A percentile compares a stretch with the other conserved stretches of the same genome.
These are phyloP conservation scores for Electrona antarctica DNA, from an alignment of 2,113 vertebrate species.

Conservation along the genomic window DNA sequence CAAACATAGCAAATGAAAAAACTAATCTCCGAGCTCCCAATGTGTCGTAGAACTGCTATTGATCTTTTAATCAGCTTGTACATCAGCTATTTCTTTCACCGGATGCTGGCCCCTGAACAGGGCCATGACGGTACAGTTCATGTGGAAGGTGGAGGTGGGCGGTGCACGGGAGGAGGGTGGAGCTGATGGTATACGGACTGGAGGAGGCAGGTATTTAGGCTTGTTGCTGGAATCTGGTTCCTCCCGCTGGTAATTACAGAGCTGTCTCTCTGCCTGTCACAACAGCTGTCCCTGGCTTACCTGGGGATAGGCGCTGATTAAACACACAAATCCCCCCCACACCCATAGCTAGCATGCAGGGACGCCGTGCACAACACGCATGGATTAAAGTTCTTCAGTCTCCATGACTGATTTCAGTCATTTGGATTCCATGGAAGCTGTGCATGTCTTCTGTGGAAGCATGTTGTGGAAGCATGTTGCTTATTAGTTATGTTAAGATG, in stretches of 20 bases:
- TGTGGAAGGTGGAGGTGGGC: not conserved
- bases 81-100: not conserved
- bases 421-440: no score
- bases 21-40: no score
- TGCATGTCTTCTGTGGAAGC: no score
- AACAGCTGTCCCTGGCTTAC: slow-evolving; percentile 79
- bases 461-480: no score
- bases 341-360: slow-evolving; percentile 48
- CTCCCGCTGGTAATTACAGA: slow-evolving; percentile 77
- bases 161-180: slow-evolving; percentile 40
- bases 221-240: slow-evolving; percentile 76
- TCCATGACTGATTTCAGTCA: no score
- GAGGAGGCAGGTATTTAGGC: slow-evolving; percentile 70
- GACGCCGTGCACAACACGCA: not conserved
- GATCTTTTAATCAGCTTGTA: no score
- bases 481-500: no score
- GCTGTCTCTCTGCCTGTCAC: slow-evolving; percentile 73
- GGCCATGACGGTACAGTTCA: not conserved
- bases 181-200: slow-evolving; percentile 14
- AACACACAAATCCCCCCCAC: slow-evolving; percentile 73
- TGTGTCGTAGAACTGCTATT: no score
- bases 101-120: no score
- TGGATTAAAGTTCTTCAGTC: not conserved
- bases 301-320: slow-evolving; percentile 67
- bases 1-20: no score